Evolutionary conservation across 2,797 vertebrate genomes (phyloP), one percentile per base, ranked within the genome.

Genomic region (Parambassis ranga): DNA sequence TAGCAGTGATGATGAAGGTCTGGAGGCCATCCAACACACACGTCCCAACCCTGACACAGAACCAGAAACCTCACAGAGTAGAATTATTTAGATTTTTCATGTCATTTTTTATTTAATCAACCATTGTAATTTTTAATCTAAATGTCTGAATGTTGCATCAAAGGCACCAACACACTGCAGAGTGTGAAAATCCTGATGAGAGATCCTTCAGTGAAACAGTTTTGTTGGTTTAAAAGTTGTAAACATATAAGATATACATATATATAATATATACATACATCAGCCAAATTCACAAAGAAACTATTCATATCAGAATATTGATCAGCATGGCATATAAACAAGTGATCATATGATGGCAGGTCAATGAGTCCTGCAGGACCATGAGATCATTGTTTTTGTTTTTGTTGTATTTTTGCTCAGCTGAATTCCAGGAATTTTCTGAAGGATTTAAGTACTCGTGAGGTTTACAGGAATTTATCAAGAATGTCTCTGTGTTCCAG

Each of bases 371-470:
- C 53, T 16, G 56, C 14, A 69, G 51, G 43, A 50, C 71, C 71
- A 71, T 44, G 44, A 68, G 65, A 41, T n/a, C n/a, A n/a, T 77
- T 6, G 42, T 67, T 79, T 77, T 52, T 77, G n/a, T n/a, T n/a
- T n/a, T n/a, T n/a, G n/a, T n/a, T n/a, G n/a, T n/a, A n/a, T n/a
- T n/a, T n/a, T n/a, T n/a, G n/a, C n/a, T 14, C 35, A 36, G 55
- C 44, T 44, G 53, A 80, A 89, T 90, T 89, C 79, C 39, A 63
- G 11, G 4, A 71, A 87, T 89, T 86, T 82, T 83, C 61, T 59
- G 37, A 49, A 74, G 78, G 81, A 87, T 86, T 85, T 78, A 48
- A 69, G 46, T 44, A 28, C 73, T 79, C 14, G 5, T 59, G 55
- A 74, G 77, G 63, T 68, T 72, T 55, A 27, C 37, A 73, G 56